These are phyloP conservation scores for Bursaphelenchus mucronatus DNA, from an alignment of 1,140 invertebrate genomes.

Conservation along the genomic window DNA sequence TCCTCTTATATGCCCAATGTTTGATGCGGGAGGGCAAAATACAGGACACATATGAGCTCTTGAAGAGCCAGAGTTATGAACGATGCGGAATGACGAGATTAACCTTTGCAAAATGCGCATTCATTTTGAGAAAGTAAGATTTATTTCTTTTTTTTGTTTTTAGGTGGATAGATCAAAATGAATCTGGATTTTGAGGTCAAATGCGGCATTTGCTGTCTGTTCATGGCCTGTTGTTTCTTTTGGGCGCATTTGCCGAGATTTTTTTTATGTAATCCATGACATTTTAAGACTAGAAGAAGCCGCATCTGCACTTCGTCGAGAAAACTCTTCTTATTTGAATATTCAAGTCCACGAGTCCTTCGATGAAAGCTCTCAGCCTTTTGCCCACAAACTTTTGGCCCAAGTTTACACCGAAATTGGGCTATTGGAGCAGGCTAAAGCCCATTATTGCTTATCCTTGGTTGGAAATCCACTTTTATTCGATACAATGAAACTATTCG, in stretches of 20 bases:
- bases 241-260: too few relatives aligned
- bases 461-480: conserved; percentile 7
- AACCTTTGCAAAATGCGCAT: conserved; percentile 14
- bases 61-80: conserved; percentile 17
- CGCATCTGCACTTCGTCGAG: conserved; percentile 7
- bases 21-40: conserved; percentile 2
- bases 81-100: conserved; percentile 5
- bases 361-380: conserved; percentile 3
- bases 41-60: conserved; percentile 1
- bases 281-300: conserved; percentile 17
- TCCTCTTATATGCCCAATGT: conserved; percentile 11
- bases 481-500: background rate
- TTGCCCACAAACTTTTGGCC: conserved; percentile 7
- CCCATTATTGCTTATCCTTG: conserved; percentile 2
- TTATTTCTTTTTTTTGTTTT: too few relatives aligned
- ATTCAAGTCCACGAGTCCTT: conserved; percentile 2
- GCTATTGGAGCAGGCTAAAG: conserved; percentile 7
- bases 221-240: too few relatives aligned
- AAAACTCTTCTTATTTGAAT: background rate
- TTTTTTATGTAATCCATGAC: background rate
- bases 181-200: too few relatives aligned
- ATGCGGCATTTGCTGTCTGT: too few relatives aligned
- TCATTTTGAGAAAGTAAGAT: conserved; percentile 11
- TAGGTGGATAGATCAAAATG: too few relatives aligned
- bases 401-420: conserved; percentile 13